phyloP scores from a whole-genome alignment of 2,113 vertebrate species.

The Sitta europaea region DNA sequence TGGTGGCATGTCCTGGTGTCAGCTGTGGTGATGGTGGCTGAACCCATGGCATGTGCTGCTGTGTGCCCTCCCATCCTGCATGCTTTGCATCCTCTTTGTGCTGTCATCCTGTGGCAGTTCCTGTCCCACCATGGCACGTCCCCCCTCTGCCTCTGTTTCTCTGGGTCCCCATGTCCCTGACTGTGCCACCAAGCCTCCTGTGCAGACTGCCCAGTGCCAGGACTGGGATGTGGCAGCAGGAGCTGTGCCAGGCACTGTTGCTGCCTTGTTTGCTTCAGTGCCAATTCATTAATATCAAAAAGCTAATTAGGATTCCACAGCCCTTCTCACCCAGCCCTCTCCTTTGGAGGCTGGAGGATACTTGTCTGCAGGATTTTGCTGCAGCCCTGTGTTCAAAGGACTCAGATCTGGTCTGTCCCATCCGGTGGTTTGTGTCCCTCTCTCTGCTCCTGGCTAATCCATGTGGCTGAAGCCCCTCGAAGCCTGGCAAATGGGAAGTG shows the following conservation, averaged over 20 bases:
- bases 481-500: slow-evolving; percentile 30
- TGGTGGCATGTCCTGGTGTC: background rate
- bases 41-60: rapidly evolving
- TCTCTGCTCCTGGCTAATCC: background rate
- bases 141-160: background rate
- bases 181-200: background rate
- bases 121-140: background rate
- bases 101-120: background rate
- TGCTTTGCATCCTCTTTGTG: background rate
- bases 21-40: background rate
- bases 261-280: background rate
- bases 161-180: background rate
- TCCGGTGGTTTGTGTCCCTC: background rate
- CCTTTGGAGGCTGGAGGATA: background rate
- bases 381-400: background rate
- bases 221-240: background rate
- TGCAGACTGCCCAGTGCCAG: rapidly evolving
- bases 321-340: background rate
- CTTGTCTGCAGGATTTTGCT: background rate
- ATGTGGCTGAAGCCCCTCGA: slow-evolving; percentile 11
- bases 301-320: slow-evolving; percentile 55
- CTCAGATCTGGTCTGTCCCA: background rate
- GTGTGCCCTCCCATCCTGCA: rapidly evolving
- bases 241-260: background rate
- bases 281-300: slow-evolving; percentile 24